Conservation (phyloP, 1,140 invertebrate species). For the Dreissena polymorpha region DNA sequence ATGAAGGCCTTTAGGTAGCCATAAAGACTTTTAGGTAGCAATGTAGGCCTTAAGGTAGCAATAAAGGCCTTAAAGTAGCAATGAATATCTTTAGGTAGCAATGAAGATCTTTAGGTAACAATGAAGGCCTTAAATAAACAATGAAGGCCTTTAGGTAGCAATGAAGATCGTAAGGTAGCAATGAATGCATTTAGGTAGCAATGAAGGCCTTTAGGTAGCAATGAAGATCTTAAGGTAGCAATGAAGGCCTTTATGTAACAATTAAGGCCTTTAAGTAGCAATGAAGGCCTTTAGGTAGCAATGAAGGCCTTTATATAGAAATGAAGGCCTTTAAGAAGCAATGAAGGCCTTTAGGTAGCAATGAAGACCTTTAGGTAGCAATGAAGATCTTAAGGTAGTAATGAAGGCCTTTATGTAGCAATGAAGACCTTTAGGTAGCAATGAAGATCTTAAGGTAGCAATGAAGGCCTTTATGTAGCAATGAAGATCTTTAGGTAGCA, state of each 20-base stretch:
- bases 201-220: not conserved
- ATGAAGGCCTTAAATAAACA: not conserved
- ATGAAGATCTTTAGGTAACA: not conserved
- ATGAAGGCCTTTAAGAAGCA: slow-evolving; percentile 83
- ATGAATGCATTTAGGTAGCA: slow-evolving; percentile 83
- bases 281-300: not conserved
- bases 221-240: slow-evolving; percentile 84
- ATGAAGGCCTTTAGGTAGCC: not conserved
- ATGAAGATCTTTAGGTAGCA: not conserved
- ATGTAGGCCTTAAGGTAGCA: slow-evolving; percentile 80
- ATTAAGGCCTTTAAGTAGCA: slow-evolving; percentile 80
- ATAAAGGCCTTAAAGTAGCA: not conserved
- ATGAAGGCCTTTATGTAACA: not conserved
- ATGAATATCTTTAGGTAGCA: slow-evolving; percentile 80
- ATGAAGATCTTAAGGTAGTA: slow-evolving; percentile 84
- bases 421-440: slow-evolving; percentile 84
- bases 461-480: slow-evolving; percentile 80
- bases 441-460: not conserved
- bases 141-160: not conserved
- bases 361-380: no score
- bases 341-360: not conserved
- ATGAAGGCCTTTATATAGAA: no score
- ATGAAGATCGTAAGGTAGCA: no score
- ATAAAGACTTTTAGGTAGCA: no score
- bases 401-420: not conserved